Evolutionary conservation across 53 echinoderm and acorn worm genomes (phyloP).

Genomic region (Actinopyga echinites): DNA sequence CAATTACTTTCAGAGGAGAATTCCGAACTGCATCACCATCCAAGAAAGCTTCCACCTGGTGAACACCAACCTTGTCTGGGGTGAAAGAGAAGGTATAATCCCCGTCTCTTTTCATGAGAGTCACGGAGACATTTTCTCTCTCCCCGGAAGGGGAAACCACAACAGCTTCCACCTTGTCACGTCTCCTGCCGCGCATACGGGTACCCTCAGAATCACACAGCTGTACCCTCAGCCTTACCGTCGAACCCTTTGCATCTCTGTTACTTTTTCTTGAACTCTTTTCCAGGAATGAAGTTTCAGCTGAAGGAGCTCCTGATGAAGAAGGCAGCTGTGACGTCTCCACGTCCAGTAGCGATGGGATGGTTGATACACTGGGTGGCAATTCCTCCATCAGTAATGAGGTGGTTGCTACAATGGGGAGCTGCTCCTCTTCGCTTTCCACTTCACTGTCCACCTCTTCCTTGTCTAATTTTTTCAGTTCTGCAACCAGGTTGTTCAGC

Average conservation of each 20-base stretch:
- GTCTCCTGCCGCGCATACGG: background rate
- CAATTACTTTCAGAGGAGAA: background rate
- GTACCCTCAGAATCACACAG: background rate
- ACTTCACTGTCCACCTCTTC: background rate
- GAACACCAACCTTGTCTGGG: background rate
- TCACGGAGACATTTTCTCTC: background rate
- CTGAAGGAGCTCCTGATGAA: background rate
- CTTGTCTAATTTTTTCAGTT: slow-evolving; percentile 15
- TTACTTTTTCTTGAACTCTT: background rate
- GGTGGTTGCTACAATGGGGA: no score
- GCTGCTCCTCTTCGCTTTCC: background rate
- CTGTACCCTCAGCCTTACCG: background rate
- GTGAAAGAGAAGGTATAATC: background rate
- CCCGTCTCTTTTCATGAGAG: background rate
- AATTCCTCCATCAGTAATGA: no score
- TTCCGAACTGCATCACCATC: background rate
- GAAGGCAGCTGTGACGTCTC: no score
- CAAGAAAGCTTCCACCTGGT: background rate
- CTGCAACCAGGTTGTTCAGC: slow-evolving; percentile 7
- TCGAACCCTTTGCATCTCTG: background rate
- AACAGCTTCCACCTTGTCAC: background rate
- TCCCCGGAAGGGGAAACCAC: background rate
- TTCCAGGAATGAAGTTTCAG: slow-evolving; percentile 1
- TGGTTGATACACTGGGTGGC: no score
- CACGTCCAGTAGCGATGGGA: no score